Base-by-base conservation (phyloP, 2,888 invertebrate genomes). In the Drosophila niveifrons region DNA sequence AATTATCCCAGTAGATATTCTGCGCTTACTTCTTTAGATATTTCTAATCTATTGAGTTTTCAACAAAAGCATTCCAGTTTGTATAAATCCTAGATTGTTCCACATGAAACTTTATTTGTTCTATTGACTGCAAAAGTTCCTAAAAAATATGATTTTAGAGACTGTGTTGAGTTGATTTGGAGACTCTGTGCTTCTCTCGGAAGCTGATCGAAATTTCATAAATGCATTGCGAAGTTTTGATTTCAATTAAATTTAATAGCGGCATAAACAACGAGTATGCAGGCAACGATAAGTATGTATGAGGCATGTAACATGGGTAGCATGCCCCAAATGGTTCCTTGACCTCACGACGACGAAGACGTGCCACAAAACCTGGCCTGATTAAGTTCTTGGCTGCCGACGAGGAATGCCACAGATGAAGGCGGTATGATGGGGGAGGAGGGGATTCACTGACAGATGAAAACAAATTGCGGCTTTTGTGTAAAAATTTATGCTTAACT, bases 401-500 rank as follows among this genome's bases (percentile, higher is more conserved):
- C 55, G 59, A 23, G 56, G 50, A 6, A 11, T 4, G 18, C 8
- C 3, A 3, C 7, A 11, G 13, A 28, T 13, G 13, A n/a, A 13
- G 31, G 31, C 9, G 2, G 7, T 8, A 15, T 10, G 15, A 7
- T 28, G 39, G 11, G 2, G 15, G 23, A 1, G 43, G 58, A n/a
- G 47, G 4, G 59, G 31, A 31, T 23, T 43, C 52, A 52, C 64
- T 70, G 80, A 80, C 85, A 86, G 87, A 88, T 86, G 89, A 75
- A 88, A 90, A 86, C 85, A 86, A 86, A 86, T 86, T 86, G 90
- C 90, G 87, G 74, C 89, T 85, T 88, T 85, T 85, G 85, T 85
- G 80, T 75, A 68, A 59, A 77, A 90, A 90, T 89, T 90, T 90
- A 89, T 87, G 89, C 89, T 77, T 71, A 88, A 88, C 88, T 89